A percentile compares a stretch with the other conserved stretches of the same genome.
These are phyloP conservation scores for Drosophila emarginata DNA, from an alignment of 2,888 invertebrate genomes.

Conservation along the genomic window DNA sequence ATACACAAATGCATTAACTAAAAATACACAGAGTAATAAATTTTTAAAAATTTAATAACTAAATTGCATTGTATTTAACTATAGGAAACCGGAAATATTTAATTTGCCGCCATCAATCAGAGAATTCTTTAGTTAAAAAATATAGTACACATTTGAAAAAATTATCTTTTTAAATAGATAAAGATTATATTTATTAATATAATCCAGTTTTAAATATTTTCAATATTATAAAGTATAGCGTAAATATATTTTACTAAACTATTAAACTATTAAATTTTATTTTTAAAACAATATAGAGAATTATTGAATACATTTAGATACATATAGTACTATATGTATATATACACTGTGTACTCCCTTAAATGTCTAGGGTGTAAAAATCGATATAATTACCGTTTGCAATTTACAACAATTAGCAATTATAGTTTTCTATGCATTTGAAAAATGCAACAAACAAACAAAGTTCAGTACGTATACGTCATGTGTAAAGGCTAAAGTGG, in stretches of 20 bases:
- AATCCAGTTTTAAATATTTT: too few species aligned
- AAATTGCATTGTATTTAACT: not conserved
- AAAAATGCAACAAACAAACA: constrained; percentile 24
- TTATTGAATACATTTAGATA: not conserved
- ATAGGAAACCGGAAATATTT: not conserved
- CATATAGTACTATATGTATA: not conserved
- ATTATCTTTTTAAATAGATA: too few species aligned
- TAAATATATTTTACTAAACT: not conserved
- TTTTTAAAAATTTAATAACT: not conserved
- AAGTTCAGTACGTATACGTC: constrained; percentile 9
- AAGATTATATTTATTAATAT: too few species aligned
- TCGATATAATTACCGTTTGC: constrained; percentile 55
- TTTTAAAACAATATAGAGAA: not conserved
- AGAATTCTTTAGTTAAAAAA: not conserved
- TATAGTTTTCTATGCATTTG: constrained; percentile 50
- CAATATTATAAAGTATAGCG: too few species aligned
- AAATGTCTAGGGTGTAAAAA: constrained; percentile 34
- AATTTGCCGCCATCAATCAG: not conserved
- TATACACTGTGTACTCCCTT: not conserved
- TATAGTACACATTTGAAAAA: not conserved
- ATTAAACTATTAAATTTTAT: not conserved
- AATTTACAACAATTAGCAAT: constrained; percentile 63
- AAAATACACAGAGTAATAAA: not conserved
- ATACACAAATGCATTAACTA: not conserved
- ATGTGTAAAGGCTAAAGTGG: constrained; percentile 20